These are phyloP conservation scores for Drosophila sucinea DNA, from an alignment of 1,140 invertebrate genomes.

Conservation along the genomic window DNA sequence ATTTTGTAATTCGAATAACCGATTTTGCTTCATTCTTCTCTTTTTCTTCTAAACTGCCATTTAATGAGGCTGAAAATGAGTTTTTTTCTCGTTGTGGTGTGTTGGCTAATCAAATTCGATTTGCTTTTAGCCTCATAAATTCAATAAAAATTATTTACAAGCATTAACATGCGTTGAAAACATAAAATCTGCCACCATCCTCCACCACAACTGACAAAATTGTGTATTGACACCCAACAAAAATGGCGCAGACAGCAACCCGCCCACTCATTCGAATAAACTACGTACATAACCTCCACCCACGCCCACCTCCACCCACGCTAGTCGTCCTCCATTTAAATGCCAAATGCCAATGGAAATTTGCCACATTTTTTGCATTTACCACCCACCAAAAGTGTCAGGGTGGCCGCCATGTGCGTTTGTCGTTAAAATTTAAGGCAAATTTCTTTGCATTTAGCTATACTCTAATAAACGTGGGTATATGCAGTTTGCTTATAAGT, in stretches of 20 bases:
- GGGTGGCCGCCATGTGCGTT: slow-evolving; percentile 56
- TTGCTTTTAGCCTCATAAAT: slow-evolving; percentile 53
- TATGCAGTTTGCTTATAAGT: not conserved
- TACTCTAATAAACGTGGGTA: not conserved
- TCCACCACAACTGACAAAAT: slow-evolving; percentile 39
- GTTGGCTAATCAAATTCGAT: slow-evolving; percentile 50
- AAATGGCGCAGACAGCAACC: slow-evolving; percentile 56
- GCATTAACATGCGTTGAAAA: slow-evolving; percentile 70
- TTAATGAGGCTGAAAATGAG: slow-evolving; percentile 63
- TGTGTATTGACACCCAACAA: slow-evolving; percentile 53
- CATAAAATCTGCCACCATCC: slow-evolving; percentile 53
- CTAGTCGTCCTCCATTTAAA: not conserved
- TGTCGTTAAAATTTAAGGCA: slow-evolving; percentile 64
- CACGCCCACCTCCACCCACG: not conserved
- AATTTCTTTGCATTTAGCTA: slow-evolving; percentile 30
- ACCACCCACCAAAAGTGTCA: slow-evolving; percentile 54
- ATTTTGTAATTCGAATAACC: slow-evolving; percentile 10
- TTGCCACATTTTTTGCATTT: slow-evolving; percentile 57
- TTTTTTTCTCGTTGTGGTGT: slow-evolving; percentile 17
- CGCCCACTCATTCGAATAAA: slow-evolving; percentile 34
- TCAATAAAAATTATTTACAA: slow-evolving; percentile 80
- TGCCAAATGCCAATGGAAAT: slow-evolving; percentile 57
- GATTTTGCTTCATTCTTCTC: not conserved
- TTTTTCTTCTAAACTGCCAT: slow-evolving; percentile 1
- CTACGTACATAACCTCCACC: slow-evolving; percentile 18